Evolutionary conservation across 2,888 invertebrate species (phyloP).

Genomic region (Lapara coniferarum): DNA sequence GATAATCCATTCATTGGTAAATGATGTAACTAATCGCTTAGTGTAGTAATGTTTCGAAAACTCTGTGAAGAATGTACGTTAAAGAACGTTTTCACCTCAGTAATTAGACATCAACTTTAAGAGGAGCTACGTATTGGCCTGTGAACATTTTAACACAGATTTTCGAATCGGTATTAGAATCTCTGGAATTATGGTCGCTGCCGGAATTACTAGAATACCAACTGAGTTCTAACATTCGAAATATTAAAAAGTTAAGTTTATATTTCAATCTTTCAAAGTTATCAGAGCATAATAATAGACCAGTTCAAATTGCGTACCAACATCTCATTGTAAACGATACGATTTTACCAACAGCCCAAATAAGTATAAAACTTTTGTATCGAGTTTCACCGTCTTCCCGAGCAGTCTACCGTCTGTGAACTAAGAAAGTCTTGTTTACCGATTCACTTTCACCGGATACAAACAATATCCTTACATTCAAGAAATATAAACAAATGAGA

Average conservation of each 20-base stretch:
- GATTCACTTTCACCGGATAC: slow-evolving; percentile 1
- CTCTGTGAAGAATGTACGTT: no score
- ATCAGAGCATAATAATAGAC: slow-evolving; percentile 1
- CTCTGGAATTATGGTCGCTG: no score
- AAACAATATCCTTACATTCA: neutral
- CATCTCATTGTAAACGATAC: slow-evolving; percentile 9
- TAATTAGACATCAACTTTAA: no score
- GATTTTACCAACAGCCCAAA: neutral
- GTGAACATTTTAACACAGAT: no score
- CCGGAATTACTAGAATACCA: no score
- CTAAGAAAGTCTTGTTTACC: slow-evolving; percentile 13
- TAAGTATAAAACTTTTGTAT: slow-evolving; percentile 6
- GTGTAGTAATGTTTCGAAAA: no score
- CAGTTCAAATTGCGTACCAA: slow-evolving; percentile 1
- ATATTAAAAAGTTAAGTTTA: neutral
- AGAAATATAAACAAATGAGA: slow-evolving; percentile 2
- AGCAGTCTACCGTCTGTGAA: neutral
- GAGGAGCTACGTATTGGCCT: no score
- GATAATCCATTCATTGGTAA: no score
- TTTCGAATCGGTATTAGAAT: no score
- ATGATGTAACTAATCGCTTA: no score
- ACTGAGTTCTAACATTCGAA: no score
- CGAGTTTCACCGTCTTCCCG: slow-evolving; percentile 10
- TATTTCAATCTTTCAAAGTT: neutral
- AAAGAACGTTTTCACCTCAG: no score